Base-by-base conservation (phyloP, 1,140 invertebrate species). In the Tribolium castaneum region DNA sequence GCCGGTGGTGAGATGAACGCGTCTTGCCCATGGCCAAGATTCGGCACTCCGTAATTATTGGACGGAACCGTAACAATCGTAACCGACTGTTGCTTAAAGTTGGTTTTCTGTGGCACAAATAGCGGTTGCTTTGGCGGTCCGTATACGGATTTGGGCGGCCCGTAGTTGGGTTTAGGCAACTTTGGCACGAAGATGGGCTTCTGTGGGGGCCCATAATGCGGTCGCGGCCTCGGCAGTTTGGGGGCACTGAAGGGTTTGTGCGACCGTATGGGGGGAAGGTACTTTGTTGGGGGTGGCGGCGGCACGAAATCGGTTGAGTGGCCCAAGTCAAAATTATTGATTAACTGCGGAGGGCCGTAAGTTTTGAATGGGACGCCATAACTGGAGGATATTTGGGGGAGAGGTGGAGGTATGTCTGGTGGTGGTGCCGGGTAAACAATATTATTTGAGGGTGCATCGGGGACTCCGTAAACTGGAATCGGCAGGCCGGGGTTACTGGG, bases 381-480 rank as follows among this genome's bases (percentile, higher is more conserved):
- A 72, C 54, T 39, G 10, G n/a, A 12, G 22, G 80, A 76, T 25
- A 81, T 76, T 70, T 70, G 45, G 34, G 73, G 12, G 10, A 75
- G 25, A 6, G 86, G 82, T 85, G 76, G 90, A 30, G 86, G 87
- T 52, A 87, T 85, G 78, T 88, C 87, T 59, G 87, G 88, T 79
- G 86, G 87, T 50, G 85, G 86, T 0, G 87, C 87, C 6, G 89
- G 86, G 75, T 90, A 89, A 35, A 87, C 83, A 19, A 88, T 83
- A 75, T 87, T 83, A 74, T 86, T 86, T 7, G 85, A 83, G 12
- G 85, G 84, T 52, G 86, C 81, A 73, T 89, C 87, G 14, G 90
- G 90, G 0, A 89, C 88, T 51, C 89, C 89, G 81, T 90, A 90
- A 0, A 90, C 86, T 12, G 89, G 89, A 12, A 87, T 85, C 0